Base-by-base conservation (phyloP, 2,797 vertebrate genomes). In the Diglossa cyanea region DNA sequence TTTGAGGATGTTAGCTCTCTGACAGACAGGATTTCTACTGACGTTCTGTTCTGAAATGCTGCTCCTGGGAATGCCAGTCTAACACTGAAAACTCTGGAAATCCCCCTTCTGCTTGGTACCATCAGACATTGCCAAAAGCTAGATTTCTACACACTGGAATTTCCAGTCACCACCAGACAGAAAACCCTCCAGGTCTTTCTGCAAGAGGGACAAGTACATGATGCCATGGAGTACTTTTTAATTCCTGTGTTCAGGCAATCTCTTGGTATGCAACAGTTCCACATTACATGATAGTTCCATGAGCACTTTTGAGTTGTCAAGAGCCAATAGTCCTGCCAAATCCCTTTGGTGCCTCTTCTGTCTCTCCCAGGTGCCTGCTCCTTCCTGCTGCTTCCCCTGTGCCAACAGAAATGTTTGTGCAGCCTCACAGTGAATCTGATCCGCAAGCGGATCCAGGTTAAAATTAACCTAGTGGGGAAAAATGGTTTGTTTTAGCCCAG, bases 371-470 rank as follows among this genome's bases (percentile, higher is more conserved):
- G 95, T 96, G 90, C 88, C 63, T 84, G 87, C 17, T 90, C 68
- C 61, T 91, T 94, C 88, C 86, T 88, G 86, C 76, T 6, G 4
- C 62, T 63, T 76, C 54, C 48, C 42, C 44, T 28, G 61, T 62
- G 94, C 95, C 95, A 95, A 95, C 31, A 96, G 85, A 95, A 96
- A 96, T 90, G 76, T 95, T 96, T 96, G 82, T 92, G 88, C 79
- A 95, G 88, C 82, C 50, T 94, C 47, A 42, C 72, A 72, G 65
- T 19, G 61, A 95, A 90, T 91, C 39, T 81, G 85, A 88, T 77
- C 72, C 0, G 0, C 89, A 50, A 77, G 68, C 0, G 4, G 24
- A 80, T 89, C 81, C 48, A 90, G 87, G 79, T 91, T 94, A 94
- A 95, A 96, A 95, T 91, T 90, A 96, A 84, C 42, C 20, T 8